These are phyloP conservation scores for Athrips mouffetella DNA, from an alignment of 2,888 invertebrate species.

Conservation along the genomic window DNA sequence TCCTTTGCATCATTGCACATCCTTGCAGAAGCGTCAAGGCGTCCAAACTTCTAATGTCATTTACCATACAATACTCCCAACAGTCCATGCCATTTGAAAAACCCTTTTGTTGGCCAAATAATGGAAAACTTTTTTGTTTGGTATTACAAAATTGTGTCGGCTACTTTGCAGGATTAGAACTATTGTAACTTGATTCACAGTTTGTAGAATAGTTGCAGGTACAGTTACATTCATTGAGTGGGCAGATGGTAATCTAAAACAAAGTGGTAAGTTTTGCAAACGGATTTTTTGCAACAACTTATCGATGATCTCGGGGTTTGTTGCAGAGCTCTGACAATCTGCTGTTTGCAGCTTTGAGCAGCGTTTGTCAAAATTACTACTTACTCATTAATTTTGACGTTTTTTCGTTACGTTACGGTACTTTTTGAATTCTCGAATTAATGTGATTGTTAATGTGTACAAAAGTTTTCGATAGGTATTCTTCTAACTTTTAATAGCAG, in stretches of 20 bases:
- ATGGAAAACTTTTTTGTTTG: conserved; percentile 57
- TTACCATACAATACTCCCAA: conserved; percentile 47
- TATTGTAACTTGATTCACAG: conserved; percentile 48
- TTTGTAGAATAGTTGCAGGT: conserved; percentile 58
- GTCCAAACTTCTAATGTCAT: conserved; percentile 58
- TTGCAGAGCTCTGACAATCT: no score
- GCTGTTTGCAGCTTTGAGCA: conserved; percentile 5
- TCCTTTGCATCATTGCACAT: conserved; percentile 62
- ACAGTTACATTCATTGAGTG: conserved; percentile 71
- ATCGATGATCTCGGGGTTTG: conserved; percentile 21
- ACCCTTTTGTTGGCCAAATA: conserved; percentile 55
- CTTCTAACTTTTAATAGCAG: no score
- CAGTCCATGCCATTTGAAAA: conserved; percentile 26
- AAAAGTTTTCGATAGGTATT: no score
- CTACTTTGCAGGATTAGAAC: conserved; percentile 72
- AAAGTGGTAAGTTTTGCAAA: conserved; percentile 62
- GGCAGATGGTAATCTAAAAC: conserved; percentile 74
- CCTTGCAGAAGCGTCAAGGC: conserved; percentile 61
- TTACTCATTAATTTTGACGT: no score
- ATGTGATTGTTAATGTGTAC: no score
- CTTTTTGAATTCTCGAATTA: no score
- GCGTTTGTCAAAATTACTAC: neutral
- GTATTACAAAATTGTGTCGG: conserved; percentile 63
- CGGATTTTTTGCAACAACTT: conserved; percentile 30
- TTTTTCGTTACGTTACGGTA: no score